Conservation (phyloP, 1,140 invertebrate genomes). For the Ridgeia piscesae region DNA sequence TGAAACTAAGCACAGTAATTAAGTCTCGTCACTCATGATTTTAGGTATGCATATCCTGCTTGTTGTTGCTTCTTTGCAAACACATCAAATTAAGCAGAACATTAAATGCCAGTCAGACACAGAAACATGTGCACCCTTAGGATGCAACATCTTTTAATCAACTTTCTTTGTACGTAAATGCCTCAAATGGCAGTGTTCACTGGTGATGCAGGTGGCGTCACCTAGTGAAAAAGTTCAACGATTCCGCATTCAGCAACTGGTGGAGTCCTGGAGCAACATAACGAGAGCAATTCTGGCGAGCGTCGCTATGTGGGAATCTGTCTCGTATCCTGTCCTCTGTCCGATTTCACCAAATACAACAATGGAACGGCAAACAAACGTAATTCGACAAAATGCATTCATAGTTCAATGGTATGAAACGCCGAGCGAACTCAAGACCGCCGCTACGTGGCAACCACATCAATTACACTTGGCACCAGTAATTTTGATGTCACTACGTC, state of each 20-base stretch:
- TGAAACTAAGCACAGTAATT: not conserved
- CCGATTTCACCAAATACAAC: not conserved
- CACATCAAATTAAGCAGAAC: not conserved
- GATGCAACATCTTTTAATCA: not conserved
- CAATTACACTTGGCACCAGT: not conserved
- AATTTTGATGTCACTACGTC: not conserved
- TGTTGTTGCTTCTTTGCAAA: not conserved
- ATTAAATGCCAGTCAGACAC: not conserved
- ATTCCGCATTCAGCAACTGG: not conserved
- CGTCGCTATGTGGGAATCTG: not conserved
- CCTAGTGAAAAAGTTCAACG: not conserved
- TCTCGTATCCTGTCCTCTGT: not conserved
- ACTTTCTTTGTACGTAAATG: not conserved
- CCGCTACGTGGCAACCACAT: not conserved
- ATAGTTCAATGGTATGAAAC: not conserved
- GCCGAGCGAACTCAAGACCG: not conserved
- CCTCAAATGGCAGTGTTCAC: not conserved
- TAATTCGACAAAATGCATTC: not conserved
- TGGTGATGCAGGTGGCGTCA: not conserved
- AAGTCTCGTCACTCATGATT: not conserved
- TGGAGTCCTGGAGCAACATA: not conserved
- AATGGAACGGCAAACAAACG: not conserved
- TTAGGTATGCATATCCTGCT: not conserved
- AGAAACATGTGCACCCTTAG: not conserved
- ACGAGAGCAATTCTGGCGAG: not conserved